phyloP scores from a whole-genome alignment of 2,888 invertebrate genomes.

The Thymelicus lineola region DNA sequence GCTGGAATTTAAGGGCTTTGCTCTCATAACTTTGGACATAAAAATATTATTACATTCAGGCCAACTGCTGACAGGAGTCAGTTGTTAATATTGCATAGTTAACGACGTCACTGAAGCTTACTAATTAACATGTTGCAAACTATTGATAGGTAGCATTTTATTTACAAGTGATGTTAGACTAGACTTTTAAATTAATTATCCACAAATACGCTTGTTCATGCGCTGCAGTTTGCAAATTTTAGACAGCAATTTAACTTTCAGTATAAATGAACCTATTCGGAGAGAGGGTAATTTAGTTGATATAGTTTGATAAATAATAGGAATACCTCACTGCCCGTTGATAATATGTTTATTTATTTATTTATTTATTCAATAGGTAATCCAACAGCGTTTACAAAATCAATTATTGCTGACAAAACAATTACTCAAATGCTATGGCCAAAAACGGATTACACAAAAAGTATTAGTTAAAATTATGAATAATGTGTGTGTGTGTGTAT shows the following conservation, averaged over 20 bases:
- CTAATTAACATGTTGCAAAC: neutral
- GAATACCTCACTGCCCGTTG: neutral
- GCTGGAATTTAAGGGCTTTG: neutral
- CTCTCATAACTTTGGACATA: neutral
- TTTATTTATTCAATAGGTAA: too few species aligned
- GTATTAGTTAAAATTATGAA: too few species aligned
- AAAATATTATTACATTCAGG: neutral
- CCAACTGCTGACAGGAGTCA: neutral
- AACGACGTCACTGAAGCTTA: neutral
- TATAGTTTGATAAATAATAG: slow-evolving; percentile 3
- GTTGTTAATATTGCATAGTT: neutral
- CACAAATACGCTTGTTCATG: neutral
- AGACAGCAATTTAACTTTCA: slow-evolving; percentile 15
- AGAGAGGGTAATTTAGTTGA: neutral
- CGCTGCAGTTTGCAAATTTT: slow-evolving; percentile 2
- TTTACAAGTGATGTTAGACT: too few species aligned
- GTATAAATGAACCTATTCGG: slow-evolving; percentile 3
- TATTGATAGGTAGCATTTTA: neutral
- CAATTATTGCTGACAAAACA: too few species aligned
- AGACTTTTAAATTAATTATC: slow-evolving; percentile 1
- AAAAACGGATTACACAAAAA: too few species aligned
- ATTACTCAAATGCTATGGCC: too few species aligned
- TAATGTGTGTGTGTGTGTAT: too few species aligned
- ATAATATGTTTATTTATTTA: too few species aligned
- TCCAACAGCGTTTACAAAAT: too few species aligned